Conservation (phyloP, 2,113 vertebrate genomes). For the Spea multiplicata region DNA sequence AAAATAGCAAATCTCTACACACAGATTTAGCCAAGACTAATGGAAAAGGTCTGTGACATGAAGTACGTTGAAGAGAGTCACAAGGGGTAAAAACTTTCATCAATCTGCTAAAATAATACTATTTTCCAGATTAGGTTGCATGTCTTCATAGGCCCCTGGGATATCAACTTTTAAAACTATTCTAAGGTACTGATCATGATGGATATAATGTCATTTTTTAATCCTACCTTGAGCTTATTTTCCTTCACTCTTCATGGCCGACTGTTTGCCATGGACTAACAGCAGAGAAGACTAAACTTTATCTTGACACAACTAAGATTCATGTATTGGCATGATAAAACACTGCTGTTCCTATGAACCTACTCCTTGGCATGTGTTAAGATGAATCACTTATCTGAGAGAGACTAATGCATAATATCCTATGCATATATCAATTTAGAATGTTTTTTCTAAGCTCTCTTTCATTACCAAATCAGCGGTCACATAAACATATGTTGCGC, state of each 20-base stretch:
- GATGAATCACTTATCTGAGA: not conserved
- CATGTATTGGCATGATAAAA: slow-evolving; percentile 15
- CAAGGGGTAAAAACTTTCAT: slow-evolving; percentile 36
- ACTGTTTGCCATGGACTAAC: slow-evolving; percentile 13
- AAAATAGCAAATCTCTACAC: slow-evolving; percentile 36
- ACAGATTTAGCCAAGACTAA: slow-evolving; percentile 46
- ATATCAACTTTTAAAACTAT: slow-evolving; percentile 36
- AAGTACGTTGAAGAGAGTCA: slow-evolving; percentile 41
- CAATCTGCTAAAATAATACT: slow-evolving; percentile 42
- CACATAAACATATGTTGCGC: too few relatives aligned
- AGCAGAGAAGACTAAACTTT: slow-evolving; percentile 12
- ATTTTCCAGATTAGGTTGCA: slow-evolving; percentile 28
- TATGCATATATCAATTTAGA: too few relatives aligned
- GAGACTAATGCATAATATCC: too few relatives aligned
- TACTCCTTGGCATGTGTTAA: slow-evolving; percentile 12
- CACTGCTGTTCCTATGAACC: slow-evolving; percentile 1
- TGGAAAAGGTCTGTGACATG: slow-evolving; percentile 40
- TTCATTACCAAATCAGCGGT: too few relatives aligned
- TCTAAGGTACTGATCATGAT: slow-evolving; percentile 14
- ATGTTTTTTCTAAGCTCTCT: too few relatives aligned
- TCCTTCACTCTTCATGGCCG: slow-evolving; percentile 15
- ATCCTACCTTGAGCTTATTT: slow-evolving; percentile 17
- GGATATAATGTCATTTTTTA: slow-evolving; percentile 43
- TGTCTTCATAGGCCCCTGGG: slow-evolving; percentile 27
- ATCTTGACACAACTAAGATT: slow-evolving; percentile 2